These are phyloP conservation scores for Rhagonycha fulva DNA, from an alignment of 2,888 invertebrate genomes.

Conservation along the genomic window DNA sequence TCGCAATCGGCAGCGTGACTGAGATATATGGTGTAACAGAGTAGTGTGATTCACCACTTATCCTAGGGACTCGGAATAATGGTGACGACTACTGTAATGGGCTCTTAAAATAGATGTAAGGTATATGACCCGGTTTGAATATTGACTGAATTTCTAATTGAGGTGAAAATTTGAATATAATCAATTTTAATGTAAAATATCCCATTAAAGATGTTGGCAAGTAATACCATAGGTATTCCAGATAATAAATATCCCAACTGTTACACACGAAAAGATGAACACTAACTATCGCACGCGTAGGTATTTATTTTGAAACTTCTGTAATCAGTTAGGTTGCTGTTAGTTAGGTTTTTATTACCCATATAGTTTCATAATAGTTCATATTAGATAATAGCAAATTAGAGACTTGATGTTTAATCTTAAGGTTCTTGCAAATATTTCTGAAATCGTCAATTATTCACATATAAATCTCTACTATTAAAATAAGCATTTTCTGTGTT, in stretches of 20 bases:
- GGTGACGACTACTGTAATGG: constrained; percentile 35
- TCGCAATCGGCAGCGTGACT: constrained; percentile 45
- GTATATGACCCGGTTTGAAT: constrained; percentile 1
- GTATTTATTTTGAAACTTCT: background rate
- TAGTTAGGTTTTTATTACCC: background rate
- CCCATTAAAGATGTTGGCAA: background rate
- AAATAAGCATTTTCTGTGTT: background rate
- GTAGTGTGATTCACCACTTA: constrained; percentile 24
- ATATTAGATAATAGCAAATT: background rate
- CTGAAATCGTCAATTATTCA: background rate
- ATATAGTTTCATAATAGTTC: background rate
- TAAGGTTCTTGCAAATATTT: background rate
- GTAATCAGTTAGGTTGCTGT: background rate
- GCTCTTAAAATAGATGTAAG: constrained; percentile 31
- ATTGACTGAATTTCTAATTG: background rate
- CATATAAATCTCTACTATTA: background rate
- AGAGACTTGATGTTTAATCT: background rate
- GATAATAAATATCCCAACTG: background rate
- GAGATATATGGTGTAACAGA: constrained; percentile 43
- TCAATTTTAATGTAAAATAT: background rate
- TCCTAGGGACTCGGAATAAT: constrained; percentile 39
- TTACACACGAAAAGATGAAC: background rate
- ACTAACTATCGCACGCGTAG: too few relatives aligned
- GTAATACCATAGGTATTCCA: background rate
- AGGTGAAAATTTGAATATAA: background rate